A percentile compares a stretch with the other conserved stretches of the same genome.
Conservation (phyloP, 2,113 vertebrate genomes). For the Anser cygnoides region DNA sequence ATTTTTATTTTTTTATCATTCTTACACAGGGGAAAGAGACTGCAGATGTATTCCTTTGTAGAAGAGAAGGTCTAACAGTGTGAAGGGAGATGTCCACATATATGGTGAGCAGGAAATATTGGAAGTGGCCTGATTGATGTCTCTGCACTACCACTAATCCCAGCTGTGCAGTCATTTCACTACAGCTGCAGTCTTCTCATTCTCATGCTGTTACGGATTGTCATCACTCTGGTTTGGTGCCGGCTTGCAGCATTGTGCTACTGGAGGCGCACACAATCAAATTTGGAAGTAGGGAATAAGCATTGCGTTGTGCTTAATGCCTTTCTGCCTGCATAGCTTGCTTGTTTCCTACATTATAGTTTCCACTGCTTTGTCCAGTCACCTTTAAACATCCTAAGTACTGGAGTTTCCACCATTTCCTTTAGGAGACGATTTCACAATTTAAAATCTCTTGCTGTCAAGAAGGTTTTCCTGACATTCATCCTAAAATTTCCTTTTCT, state of each 20-base stretch:
- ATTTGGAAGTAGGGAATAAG: not conserved
- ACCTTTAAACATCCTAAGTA: not conserved
- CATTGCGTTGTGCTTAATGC: accelerated
- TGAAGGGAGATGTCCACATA: accelerated
- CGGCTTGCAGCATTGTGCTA: not conserved
- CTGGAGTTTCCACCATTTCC: not conserved
- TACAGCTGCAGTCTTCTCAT: accelerated
- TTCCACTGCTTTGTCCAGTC: not conserved
- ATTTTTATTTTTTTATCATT: not conserved
- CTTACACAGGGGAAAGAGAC: not conserved
- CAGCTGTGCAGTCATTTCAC: accelerated
- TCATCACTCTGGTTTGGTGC: not conserved
- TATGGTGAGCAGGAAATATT: accelerated
- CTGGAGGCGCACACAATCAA: not conserved
- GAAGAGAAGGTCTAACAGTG: not conserved
- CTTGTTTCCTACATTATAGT: not conserved
- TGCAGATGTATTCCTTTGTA: accelerated
- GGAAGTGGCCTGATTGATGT: not conserved
- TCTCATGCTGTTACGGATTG: accelerated
- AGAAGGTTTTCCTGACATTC: conserved; percentile 8
- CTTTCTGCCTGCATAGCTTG: not conserved
- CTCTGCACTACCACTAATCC: not conserved
- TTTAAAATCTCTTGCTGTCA: not conserved
- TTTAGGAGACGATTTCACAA: not conserved
- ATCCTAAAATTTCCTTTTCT: conserved; percentile 23